Percentiles rank a stretch among this genome's conserved stretches.
Conservation (phyloP, 1,140 invertebrate species). For the Drosophila santomea region DNA sequence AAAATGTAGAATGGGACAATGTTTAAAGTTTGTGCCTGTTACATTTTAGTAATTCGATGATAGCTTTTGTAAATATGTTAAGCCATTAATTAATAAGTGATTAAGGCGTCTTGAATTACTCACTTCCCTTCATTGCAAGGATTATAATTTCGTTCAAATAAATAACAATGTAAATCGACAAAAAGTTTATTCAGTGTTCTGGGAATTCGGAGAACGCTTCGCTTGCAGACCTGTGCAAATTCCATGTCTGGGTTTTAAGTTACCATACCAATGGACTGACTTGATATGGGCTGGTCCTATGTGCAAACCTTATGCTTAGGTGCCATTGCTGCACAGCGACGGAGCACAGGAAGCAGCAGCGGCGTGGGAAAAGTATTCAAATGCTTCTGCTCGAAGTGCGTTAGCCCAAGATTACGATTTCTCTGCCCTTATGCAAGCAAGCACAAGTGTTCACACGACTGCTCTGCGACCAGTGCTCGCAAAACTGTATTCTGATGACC, state of each 20-base stretch:
- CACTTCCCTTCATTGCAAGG: background rate
- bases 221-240: conserved; percentile 31
- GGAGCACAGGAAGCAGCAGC: conserved; percentile 41
- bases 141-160: conserved; percentile 32
- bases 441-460: conserved; percentile 24
- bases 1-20: conserved; percentile 10
- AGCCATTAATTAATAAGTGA: conserved; percentile 13
- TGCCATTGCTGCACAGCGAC: background rate
- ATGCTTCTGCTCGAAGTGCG: conserved; percentile 12
- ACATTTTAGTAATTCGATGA: background rate
- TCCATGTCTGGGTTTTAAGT: conserved; percentile 32
- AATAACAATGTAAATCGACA: conserved; percentile 17
- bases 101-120: background rate
- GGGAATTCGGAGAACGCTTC: conserved; percentile 13
- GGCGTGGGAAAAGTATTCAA: conserved; percentile 39
- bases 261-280: conserved; percentile 16
- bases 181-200: conserved; percentile 19
- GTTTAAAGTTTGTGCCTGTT: background rate
- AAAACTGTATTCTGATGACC: conserved; percentile 28
- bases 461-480: conserved; percentile 27
- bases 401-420: background rate
- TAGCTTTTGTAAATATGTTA: conserved; percentile 38
- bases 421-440: conserved; percentile 12
- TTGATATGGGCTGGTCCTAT: background rate
- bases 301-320: background rate